Base-by-base conservation (phyloP, 1,140 invertebrate species). In the Lerema accius region DNA sequence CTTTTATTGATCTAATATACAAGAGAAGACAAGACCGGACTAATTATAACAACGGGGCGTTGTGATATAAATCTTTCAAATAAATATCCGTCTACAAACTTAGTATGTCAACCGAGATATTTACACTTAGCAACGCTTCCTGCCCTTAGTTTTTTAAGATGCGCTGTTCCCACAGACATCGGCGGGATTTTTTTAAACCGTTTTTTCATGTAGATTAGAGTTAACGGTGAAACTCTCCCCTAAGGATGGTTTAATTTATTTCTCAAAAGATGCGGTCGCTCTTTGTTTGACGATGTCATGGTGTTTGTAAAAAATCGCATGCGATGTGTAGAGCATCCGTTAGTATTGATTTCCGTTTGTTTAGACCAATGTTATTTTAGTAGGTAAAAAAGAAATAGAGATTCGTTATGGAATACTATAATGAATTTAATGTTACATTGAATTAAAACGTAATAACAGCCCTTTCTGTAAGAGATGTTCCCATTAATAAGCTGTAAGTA, bases 181-280 rank as follows among this genome's bases (percentile, higher is more conserved):
- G 75, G 62, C 63, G 70, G 65, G 75, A 78, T 86, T 90, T 88
- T 86, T 86, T 76, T 67, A 62, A 42, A 32, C 56, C 78, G 82
- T 89, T 87, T 87, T 83, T 80, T 75, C 63, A 80, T 82, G 75
- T 75, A 85, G 75, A 87, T 86, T 81, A 85, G 79, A 84, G 73
- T 78, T 90, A 90, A 90, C 87, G 87, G 87, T 90, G 88, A 86
- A 85, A 84, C 78, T 82, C 77, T 81, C 84, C 87, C 87, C 84
- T 85, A 86, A 87, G 84, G 81, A 86, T 86, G 82, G 76, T 87
- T 84, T 86, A 89, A 90, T 90, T 90, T 89, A 90, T 89, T 85
- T 90, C 86, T 84, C 79, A 88, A 87, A 77, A 81, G 80, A 76
- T 87, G 86, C 83, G 87, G 87, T 87, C 73, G 68, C 63, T 71